phyloP scores from a whole-genome alignment of 2,888 invertebrate species.

The Drosophila paracracens region DNA sequence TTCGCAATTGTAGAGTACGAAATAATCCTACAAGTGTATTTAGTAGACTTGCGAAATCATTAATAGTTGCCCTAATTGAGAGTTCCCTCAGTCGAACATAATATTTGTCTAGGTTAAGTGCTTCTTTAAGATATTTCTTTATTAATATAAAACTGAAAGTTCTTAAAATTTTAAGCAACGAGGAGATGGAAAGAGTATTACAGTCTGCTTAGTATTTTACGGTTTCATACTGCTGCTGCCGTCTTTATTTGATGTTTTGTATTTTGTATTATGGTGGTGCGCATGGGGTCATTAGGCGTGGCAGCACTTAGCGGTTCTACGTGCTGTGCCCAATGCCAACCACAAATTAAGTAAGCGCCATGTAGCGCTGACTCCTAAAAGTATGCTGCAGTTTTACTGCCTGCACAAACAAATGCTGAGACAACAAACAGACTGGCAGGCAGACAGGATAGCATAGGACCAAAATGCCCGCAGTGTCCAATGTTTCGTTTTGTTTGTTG shows the following conservation, averaged over 20 bases:
- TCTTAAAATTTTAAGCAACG: neutral
- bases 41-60: neutral
- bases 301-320: slow-evolving; percentile 61
- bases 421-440: slow-evolving; percentile 47
- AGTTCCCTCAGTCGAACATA: neutral
- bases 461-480: slow-evolving; percentile 53
- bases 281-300: slow-evolving; percentile 62
- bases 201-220: neutral
- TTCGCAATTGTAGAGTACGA: neutral
- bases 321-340: slow-evolving; percentile 64
- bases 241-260: slow-evolving; percentile 8
- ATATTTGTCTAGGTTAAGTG: neutral
- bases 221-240: neutral
- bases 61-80: neutral
- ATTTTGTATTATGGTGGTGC: slow-evolving; percentile 2
- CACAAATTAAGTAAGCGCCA: slow-evolving; percentile 70
- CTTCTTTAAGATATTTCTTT: neutral
- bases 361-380: slow-evolving; percentile 43
- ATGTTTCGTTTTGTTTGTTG: slow-evolving; percentile 29
- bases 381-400: slow-evolving; percentile 58
- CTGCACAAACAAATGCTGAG: slow-evolving; percentile 64
- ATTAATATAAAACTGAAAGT: neutral
- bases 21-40: too few relatives aligned
- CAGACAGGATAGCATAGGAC: slow-evolving; percentile 15
- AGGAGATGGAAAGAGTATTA: neutral